Conservation (phyloP, 2,888 invertebrate genomes). For the Eupithecia dodoneata region DNA sequence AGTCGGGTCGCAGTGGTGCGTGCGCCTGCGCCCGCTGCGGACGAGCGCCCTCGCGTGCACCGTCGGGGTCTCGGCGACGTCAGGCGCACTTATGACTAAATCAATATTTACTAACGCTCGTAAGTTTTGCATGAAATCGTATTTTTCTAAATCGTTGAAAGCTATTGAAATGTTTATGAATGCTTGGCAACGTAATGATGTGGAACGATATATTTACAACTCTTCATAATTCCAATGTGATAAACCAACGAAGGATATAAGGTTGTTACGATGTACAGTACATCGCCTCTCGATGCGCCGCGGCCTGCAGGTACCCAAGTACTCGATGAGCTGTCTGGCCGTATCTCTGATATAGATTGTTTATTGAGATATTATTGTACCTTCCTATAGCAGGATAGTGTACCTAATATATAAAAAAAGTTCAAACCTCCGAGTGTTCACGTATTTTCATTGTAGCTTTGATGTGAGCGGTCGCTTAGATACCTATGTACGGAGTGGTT, state of each 20-base stretch:
- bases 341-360: not conserved
- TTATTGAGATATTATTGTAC: constrained; percentile 11
- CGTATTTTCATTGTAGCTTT: too few relatives aligned
- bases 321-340: not conserved
- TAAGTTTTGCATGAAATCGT: not conserved
- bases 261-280: constrained; percentile 2
- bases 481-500: too few relatives aligned
- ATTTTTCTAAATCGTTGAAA: constrained; percentile 32
- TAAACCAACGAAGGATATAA: constrained; percentile 47
- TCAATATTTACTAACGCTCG: not conserved
- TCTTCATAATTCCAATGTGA: constrained; percentile 29
- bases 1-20: not conserved
- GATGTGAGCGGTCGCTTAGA: too few relatives aligned
- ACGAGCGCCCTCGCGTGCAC: too few relatives aligned
- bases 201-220: not conserved
- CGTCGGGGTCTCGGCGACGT: too few relatives aligned
- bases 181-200: not conserved
- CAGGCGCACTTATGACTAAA: not conserved
- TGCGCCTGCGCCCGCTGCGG: too few relatives aligned
- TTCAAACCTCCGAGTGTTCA: constrained; percentile 14
- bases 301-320: not conserved
- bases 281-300: constrained; percentile 19
- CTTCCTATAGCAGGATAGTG: constrained; percentile 10
- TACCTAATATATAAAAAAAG: not conserved
- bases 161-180: constrained; percentile 14